Percentiles rank a stretch among this genome's conserved stretches.
phyloP scores from a whole-genome alignment of 2,888 invertebrate species.

The Plebejus argus region DNA sequence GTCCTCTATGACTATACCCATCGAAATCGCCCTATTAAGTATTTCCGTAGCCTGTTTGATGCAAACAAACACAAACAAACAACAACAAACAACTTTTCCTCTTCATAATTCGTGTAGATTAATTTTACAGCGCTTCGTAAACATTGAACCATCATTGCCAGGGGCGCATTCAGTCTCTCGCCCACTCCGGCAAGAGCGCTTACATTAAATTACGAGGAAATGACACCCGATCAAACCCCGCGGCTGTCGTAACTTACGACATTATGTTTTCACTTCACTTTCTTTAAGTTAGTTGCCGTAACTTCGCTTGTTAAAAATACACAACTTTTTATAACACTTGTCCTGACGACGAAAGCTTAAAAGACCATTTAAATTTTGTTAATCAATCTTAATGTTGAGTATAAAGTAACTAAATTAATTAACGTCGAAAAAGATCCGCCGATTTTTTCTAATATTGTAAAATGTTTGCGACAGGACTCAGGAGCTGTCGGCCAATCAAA shows the following conservation, averaged over 20 bases:
- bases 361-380: neutral
- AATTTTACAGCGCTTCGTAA: neutral
- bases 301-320: neutral
- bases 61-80: too few species aligned
- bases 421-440: too few species aligned
- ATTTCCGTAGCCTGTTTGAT: too few species aligned
- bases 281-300: slow-evolving; percentile 30
- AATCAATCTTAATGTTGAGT: too few species aligned
- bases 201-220: slow-evolving; percentile 31
- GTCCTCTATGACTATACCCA: too few species aligned
- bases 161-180: slow-evolving; percentile 1
- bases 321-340: neutral
- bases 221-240: slow-evolving; percentile 24
- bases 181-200: neutral
- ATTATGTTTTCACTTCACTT: slow-evolving; percentile 38
- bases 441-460: too few species aligned
- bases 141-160: neutral
- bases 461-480: too few species aligned
- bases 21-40: too few species aligned
- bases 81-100: neutral
- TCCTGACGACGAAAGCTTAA: neutral
- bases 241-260: slow-evolving; percentile 32
- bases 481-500: too few species aligned
- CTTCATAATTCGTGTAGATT: neutral
- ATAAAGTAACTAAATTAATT: too few species aligned